Evolutionary conservation across 2,888 invertebrate species (phyloP).

Genomic region (Archaeoteleia sp.): DNA sequence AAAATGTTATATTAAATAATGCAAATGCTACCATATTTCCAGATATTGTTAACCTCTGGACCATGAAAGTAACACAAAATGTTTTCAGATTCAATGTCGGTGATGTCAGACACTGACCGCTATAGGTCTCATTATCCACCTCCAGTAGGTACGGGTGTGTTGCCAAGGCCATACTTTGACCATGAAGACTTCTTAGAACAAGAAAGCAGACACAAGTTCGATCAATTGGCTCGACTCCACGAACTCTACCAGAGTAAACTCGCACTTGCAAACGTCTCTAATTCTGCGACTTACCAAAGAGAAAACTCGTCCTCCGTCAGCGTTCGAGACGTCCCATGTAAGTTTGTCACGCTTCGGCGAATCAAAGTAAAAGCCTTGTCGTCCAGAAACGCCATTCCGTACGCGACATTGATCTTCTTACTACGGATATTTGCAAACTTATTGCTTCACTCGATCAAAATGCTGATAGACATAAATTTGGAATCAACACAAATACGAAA

Average conservation of each 20-base stretch:
- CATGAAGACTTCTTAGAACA: constrained; percentile 76
- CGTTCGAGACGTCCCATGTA: constrained; percentile 70
- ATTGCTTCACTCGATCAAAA: constrained; percentile 5
- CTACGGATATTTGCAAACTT: constrained; percentile 8
- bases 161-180: constrained; percentile 72
- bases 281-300: constrained; percentile 79
- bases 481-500: background rate
- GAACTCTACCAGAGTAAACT: constrained; percentile 88
- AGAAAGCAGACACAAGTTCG: constrained; percentile 80
- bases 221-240: constrained; percentile 87
- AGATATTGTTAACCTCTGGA: background rate
- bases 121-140: constrained; percentile 71
- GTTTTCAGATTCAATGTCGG: constrained; percentile 75
- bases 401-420: constrained; percentile 25
- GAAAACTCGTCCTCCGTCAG: constrained; percentile 71
- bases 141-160: constrained; percentile 66
- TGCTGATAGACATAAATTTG: constrained; percentile 2
- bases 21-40: background rate
- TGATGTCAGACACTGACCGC: constrained; percentile 73
- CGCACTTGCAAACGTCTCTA: constrained; percentile 83
- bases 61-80: too few relatives aligned
- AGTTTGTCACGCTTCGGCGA: constrained; percentile 55
- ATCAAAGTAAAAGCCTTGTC: constrained; percentile 16
- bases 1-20: background rate
- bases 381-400: constrained; percentile 8